These are phyloP conservation scores for Nomia melanderi DNA, from an alignment of 1,140 invertebrate species.

Conservation along the genomic window DNA sequence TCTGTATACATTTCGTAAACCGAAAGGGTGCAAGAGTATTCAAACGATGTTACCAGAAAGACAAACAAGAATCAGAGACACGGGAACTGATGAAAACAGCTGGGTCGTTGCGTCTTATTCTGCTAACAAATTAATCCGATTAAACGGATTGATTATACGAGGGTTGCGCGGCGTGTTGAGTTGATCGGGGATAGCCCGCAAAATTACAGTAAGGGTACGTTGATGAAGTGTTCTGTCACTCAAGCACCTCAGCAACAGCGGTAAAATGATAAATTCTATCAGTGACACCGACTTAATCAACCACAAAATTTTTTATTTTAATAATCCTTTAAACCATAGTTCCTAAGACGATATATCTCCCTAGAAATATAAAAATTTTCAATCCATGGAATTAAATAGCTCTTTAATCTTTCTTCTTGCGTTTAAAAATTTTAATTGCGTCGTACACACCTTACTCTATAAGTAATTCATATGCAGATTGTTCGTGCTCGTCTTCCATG, in stretches of 20 bases:
- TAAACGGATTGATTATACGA: constrained; percentile 52
- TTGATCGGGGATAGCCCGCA: constrained; percentile 45
- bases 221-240: neutral
- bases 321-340: neutral
- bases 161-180: constrained; percentile 39
- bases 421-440: too few species aligned
- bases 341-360: neutral
- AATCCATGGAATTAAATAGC: too few species aligned
- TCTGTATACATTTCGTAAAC: constrained; percentile 24
- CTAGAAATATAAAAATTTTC: too few species aligned
- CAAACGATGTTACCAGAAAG: constrained; percentile 29
- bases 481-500: too few species aligned
- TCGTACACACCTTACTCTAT: too few species aligned
- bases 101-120: constrained; percentile 49
- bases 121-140: constrained; percentile 51
- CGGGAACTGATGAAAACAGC: constrained; percentile 32
- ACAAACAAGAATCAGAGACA: constrained; percentile 46
- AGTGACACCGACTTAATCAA: neutral
- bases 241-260: neutral
- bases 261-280: neutral
- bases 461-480: too few species aligned
- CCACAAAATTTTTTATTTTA: too few species aligned
- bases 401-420: neutral
- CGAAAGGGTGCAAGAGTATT: constrained; percentile 19
- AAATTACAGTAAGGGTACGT: constrained; percentile 40